phyloP scores from a whole-genome alignment of 2,113 vertebrate species.

The Macquaria ambigua region DNA sequence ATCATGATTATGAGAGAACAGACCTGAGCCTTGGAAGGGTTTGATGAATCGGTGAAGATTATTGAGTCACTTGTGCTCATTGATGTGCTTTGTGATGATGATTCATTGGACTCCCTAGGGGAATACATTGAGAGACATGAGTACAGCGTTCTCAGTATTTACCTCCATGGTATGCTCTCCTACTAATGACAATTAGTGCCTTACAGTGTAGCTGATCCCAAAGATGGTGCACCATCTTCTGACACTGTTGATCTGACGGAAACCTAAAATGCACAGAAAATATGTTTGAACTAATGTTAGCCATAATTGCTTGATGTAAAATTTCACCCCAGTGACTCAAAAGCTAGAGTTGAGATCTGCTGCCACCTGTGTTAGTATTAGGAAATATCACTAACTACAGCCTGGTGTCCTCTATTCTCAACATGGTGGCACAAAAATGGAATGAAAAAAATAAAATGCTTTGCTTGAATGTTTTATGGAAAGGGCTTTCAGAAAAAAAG shows the following conservation, averaged over 20 bases:
- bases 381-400: neutral
- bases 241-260: slow-evolving; percentile 50
- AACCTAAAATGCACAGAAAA: slow-evolving; percentile 56
- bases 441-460: too few species aligned
- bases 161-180: neutral
- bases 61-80: slow-evolving; percentile 17
- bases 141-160: neutral
- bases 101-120: slow-evolving; percentile 49
- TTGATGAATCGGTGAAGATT: slow-evolving; percentile 51
- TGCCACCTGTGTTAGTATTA: neutral
- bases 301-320: neutral
- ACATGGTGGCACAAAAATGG: too few species aligned
- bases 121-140: slow-evolving; percentile 9
- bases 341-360: neutral
- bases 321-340: neutral
- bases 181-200: neutral
- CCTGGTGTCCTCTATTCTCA: too few species aligned
- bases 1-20: neutral
- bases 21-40: neutral
- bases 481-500: too few species aligned
- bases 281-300: neutral
- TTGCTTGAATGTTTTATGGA: too few species aligned
- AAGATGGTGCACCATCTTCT: slow-evolving; percentile 33
- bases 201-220: slow-evolving; percentile 3
- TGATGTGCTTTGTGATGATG: neutral